Evolutionary conservation across 2,113 vertebrate species (phyloP), one percentile per base, ranked within the genome.

Genomic region (Ploceus nigricollis): DNA sequence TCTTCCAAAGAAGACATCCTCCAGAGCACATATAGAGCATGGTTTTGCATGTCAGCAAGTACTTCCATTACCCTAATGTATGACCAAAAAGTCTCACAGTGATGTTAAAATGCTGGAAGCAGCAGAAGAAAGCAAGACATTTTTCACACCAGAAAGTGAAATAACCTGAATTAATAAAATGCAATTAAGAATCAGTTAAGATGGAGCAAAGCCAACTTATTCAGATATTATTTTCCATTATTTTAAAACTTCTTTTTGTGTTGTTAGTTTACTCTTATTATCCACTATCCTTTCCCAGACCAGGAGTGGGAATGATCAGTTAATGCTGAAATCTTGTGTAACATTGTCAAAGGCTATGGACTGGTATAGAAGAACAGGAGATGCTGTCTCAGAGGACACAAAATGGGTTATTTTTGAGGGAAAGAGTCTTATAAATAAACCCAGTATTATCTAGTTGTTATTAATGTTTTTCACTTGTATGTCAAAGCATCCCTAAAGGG

Each of bases 341-440:
- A 39, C 18, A 39, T 51, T 61, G 48, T 75, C 42, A 50, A 72
- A 68, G 40, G 33, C 16, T 37, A 16, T 13, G 9, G 64, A 68
- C 17, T 44, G 37, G 7, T 39, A 2, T 15, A 58, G 39, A 28
- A 88, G 25, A 80, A 19, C 42, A 57, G 35, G 35, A 54, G 28
- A 42, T 0, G 0, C 47, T 58, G 31, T 39, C 44, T 60, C 39
- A 69, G 51, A 84, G 33, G 15, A 33, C 5, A 9, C 16, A 4
- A 40, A 53, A 5, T 24, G 18, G 30, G 23, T 68, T 71, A 60
- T 33, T 69, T 79, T 39, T 60, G 66, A 90, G 39, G 20, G 27
- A 75, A 85, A 48, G 22, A 40, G 54, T 88, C 31, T 78, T 44
- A 53, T 21, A 70, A n/a, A 60, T 17, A 65, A 84, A 69, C 0